These are phyloP conservation scores for Silurus meridionalis DNA, from an alignment of 2,113 vertebrate species.

Conservation along the genomic window DNA sequence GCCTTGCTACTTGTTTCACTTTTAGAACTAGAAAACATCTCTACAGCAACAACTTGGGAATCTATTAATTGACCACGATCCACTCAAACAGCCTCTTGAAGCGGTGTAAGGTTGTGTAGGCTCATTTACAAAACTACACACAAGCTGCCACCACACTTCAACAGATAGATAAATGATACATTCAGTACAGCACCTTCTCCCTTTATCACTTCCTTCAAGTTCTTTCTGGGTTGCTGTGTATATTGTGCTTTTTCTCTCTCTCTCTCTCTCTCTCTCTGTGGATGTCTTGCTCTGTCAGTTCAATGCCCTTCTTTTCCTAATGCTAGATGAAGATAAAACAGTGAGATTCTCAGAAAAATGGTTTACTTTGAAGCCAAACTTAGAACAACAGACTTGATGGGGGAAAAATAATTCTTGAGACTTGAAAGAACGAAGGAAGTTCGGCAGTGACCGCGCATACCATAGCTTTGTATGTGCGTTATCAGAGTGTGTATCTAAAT, in stretches of 20 bases:
- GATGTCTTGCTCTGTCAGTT: slow-evolving; percentile 1
- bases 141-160: slow-evolving; percentile 21
- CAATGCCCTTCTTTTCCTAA: not conserved
- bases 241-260: not conserved
- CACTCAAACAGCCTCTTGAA: not conserved
- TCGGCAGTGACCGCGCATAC: not conserved
- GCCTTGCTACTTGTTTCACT: not conserved
- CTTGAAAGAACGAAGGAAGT: slow-evolving; percentile 23
- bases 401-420: not conserved
- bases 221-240: not conserved
- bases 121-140: slow-evolving; percentile 38
- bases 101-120: slow-evolving; percentile 25
- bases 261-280: not conserved
- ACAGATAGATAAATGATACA: slow-evolving; percentile 12
- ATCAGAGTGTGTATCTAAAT: slow-evolving; percentile 10
- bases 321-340: slow-evolving; percentile 27
- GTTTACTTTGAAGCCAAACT: slow-evolving; percentile 30
- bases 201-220: slow-evolving; percentile 2
- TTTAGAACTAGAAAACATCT: not conserved
- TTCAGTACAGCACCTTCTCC: slow-evolving; percentile 9
- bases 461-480: slow-evolving; percentile 30
- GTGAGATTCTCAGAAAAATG: not conserved
- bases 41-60: not conserved
- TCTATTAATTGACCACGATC: not conserved
- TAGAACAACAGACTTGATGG: not conserved